These are phyloP conservation scores for Acanthacorydalis orientalis DNA, from an alignment of 2,888 invertebrate genomes.

Conservation along the genomic window DNA sequence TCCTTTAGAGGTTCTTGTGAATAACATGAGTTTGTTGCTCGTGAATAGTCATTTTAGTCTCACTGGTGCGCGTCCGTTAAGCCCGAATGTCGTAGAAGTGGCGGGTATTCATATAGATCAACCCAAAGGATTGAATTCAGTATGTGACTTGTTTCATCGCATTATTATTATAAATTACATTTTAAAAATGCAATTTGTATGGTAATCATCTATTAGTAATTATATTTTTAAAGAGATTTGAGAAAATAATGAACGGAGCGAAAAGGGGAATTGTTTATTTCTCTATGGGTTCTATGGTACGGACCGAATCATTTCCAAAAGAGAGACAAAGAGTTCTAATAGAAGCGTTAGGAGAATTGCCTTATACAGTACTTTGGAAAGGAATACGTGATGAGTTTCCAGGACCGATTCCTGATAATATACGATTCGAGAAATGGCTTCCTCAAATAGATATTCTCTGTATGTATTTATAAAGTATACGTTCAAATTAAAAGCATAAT, in stretches of 20 bases:
- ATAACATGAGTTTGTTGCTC: constrained; percentile 34
- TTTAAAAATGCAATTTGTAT: background rate
- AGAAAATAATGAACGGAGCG: constrained; percentile 15
- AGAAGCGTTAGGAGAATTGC: constrained; percentile 30
- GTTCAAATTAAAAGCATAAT: no score
- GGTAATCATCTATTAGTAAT: background rate
- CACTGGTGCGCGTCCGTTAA: constrained; percentile 34
- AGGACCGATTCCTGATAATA: constrained; percentile 27
- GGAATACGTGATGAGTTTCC: constrained; percentile 30
- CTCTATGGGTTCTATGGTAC: constrained; percentile 40
- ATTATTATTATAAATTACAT: background rate
- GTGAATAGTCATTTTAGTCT: constrained; percentile 39
- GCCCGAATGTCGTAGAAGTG: constrained; percentile 36
- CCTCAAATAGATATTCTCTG: constrained; percentile 36
- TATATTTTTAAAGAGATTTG: constrained; percentile 12
- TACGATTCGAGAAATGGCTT: constrained; percentile 34
- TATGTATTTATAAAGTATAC: constrained; percentile 22
- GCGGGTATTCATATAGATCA: constrained; percentile 31
- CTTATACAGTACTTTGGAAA: constrained; percentile 37
- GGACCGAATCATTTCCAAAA: constrained; percentile 33
- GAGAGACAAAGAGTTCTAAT: constrained; percentile 30
- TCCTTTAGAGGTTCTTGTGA: constrained; percentile 27
- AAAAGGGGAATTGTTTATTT: constrained; percentile 32
- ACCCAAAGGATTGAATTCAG: constrained; percentile 30
- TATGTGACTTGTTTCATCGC: constrained; percentile 15